Base-by-base conservation (phyloP, 2,888 invertebrate genomes). In the Incurvaria masculella region DNA sequence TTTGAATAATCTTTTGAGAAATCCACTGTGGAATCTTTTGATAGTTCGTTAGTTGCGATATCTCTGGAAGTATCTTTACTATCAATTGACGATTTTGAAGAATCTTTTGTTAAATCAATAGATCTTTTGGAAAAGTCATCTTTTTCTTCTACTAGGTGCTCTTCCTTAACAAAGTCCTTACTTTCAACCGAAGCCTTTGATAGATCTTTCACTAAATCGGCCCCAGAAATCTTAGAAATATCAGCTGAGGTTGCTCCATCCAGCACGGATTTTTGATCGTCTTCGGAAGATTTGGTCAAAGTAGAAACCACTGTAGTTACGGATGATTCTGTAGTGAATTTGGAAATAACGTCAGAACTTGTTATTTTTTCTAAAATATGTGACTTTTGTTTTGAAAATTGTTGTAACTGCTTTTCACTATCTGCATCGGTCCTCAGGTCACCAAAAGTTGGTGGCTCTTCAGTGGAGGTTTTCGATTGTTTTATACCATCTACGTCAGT, bases 1-100 rank as follows among this genome's bases (percentile, higher is more conserved):
- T 76, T 78, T 2, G 78, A 74, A 55, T 64, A 72, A 49, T 78
- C 76, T 61, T 75, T 76, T 1, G 69, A 67, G 48, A 78, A 61
- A 49, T 78, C 78, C 26, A 71, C 68, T 1, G 78, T 78, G n/a
- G 78, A 78, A 55, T 78, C 78, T 62, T 78, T 78, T 2, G 78
- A 78, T 39, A 78, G 51, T 55, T 78, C 78, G 56, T 78, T 78
- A 14, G 78, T 76, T 14, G 78, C 75, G 61, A 78, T 76, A 59
- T 78, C 78, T 60, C 74, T 64, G 2, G 78, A 78, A 0, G 78
- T 78, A 51, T 78, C 78, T 62, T 78, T 78, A 55, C 78, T 78
- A 51, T 78, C 78, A 41, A 78, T 75, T 21, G 78, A 78, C 17
- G 78, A 78, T 56, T 78, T 78, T 1, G 78, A 78, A 52, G 75